A percentile compares a stretch with the other conserved stretches of the same genome.
Evolutionary conservation across 2,113 vertebrate species (phyloP).

Genomic region (Raja brachyura): DNA sequence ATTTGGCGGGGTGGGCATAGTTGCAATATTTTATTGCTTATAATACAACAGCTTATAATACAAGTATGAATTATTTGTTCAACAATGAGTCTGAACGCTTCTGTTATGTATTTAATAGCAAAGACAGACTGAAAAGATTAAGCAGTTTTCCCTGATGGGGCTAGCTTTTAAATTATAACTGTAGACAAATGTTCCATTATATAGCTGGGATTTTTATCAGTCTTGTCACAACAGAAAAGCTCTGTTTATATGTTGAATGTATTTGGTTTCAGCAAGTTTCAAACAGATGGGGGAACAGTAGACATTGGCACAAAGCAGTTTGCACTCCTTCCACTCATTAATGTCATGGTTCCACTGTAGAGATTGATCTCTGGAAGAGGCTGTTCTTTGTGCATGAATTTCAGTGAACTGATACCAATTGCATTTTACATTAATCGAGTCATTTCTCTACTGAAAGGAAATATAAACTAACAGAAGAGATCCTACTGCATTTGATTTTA

Average conservation of each 20-base stretch:
- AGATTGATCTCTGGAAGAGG: conserved; percentile 56
- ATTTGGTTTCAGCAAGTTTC: background rate
- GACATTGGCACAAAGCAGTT: background rate
- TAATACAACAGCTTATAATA: no score
- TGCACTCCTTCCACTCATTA: conserved; percentile 48
- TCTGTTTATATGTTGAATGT: background rate
- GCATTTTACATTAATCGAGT: conserved; percentile 52
- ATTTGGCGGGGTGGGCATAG: background rate
- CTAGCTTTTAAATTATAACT: background rate
- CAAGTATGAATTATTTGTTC: no score
- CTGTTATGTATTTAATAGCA: background rate
- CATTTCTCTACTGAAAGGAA: conserved; percentile 66
- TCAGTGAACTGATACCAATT: conserved; percentile 53
- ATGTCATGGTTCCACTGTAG: conserved; percentile 53
- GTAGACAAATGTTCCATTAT: background rate
- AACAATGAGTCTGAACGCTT: no score
- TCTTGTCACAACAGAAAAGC: background rate
- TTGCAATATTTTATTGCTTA: no score
- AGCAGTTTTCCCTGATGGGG: background rate
- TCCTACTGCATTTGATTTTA: conserved; percentile 47
- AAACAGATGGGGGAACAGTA: background rate
- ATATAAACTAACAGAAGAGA: conserved; percentile 52
- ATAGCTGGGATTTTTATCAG: background rate
- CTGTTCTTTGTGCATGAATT: conserved; percentile 55
- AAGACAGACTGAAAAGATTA: background rate